Base-by-base conservation (phyloP, 1,140 invertebrate species). In the Drosophila parabipectinata region DNA sequence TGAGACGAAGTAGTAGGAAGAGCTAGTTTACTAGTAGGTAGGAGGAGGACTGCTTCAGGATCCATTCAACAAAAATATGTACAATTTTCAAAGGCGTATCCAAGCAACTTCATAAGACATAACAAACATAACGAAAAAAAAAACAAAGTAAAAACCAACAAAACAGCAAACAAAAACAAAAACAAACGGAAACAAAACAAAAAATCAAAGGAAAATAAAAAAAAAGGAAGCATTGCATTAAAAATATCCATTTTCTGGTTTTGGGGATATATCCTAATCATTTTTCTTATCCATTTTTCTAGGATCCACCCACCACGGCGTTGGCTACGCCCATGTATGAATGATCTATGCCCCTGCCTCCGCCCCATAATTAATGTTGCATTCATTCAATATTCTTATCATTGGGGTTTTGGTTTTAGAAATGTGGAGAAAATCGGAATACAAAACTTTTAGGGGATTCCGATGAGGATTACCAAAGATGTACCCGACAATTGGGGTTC, bases 61-160 rank as follows among this genome's bases (percentile, higher is more conserved):
- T 67, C 64, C 52, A 67, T 60, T 18, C 15, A 9, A 37, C 2
- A 12, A n/a, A 44, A 44, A 44, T 9, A 63, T 64, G 59, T 63
- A 66, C 62, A 66, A 60, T 39, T 47, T 47, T 28, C 34, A 24
- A 26, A 30, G 28, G 50, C 50, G 39, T 69, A 71, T 71, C 50
- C 56, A 72, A 72, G 47, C 59, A 72, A 58, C 71, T 71, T 53
- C 68, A 60, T 72, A 53, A 34, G 61, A 14, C 12, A 26, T 47
- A 47, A 26, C n/a, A 14, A 28, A 34, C 21, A 21, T 21, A 37
- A 30, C 30, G n/a, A 48, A 59, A 34, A 59, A 47, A 64, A 12
- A 45, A 63, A 57, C 52, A 67, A 51, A 18, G 8, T 9, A 68
- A 64, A 51, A 64, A 64, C 21, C 21, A 21, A 21, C 21, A 21